Conservation (phyloP, 2,888 invertebrate genomes). For the Spisula subtruncata region DNA sequence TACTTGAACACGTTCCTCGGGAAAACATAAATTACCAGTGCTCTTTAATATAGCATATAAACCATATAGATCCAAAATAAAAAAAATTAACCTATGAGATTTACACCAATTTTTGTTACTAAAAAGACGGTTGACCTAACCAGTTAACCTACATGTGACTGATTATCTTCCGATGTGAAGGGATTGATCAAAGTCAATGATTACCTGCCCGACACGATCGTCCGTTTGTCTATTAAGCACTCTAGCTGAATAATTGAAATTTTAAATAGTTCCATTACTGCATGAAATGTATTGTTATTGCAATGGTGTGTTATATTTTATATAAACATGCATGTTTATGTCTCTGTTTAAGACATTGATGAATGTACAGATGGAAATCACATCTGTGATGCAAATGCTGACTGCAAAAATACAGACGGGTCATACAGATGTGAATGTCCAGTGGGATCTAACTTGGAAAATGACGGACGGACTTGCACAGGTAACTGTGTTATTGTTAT, state of each 20-base stretch:
- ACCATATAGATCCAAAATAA: too few species aligned
- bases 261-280: neutral
- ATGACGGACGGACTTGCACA: neutral
- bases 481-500: neutral
- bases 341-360: conserved; percentile 1
- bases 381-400: neutral
- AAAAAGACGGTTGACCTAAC: too few species aligned
- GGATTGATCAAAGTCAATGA: neutral
- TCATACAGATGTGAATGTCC: conserved; percentile 36
- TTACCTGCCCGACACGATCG: neutral
- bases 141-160: too few species aligned
- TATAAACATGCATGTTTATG: too few species aligned
- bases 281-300: neutral
- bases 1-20: too few species aligned
- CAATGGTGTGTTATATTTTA: neutral
- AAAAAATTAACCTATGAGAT: too few species aligned
- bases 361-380: neutral
- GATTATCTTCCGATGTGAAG: too few species aligned
- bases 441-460: neutral
- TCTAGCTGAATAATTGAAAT: neutral
- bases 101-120: too few species aligned
- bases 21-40: too few species aligned
- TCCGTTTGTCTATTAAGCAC: neutral
- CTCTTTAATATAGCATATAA: too few species aligned
- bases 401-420: conserved; percentile 31